Base-by-base conservation (phyloP, 2,113 vertebrate genomes). In the Hiodon tergisus region DNA sequence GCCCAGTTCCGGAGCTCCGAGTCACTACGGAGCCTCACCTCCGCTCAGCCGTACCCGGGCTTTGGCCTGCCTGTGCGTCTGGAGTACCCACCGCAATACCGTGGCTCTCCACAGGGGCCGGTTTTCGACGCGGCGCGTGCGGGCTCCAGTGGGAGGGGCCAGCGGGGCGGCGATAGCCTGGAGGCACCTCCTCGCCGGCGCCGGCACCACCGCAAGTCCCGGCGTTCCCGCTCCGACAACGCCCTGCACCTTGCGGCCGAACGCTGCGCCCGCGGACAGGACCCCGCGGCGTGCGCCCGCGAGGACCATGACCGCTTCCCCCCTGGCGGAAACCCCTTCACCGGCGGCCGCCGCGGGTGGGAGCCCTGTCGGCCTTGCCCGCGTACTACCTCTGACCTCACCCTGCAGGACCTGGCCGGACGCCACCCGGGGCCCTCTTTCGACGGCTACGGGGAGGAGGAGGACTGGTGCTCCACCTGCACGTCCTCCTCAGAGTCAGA, bases 401-500 rank as follows among this genome's bases (percentile, higher is more conserved):
- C 95, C 61, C 81, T 99, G 86, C 96, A 99, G 88, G 96, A 98
- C 79, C 95, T 96, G 79, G 93, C 95, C 59, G 93, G 92, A n/a
- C 94, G 94, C 59, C 92, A 93, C 0, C 93, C 90, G 82, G 93
- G 93, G 71, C 94, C 92, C 11, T 94, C 92, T 84, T 91, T 95
- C 50, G 88, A 90, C 0, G 86, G 87, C 2, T 87, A 88, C 72
- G 91, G 82, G 78, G 88, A 90, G 71, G 74, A 72, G 48, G 78
- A 65, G 46, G 81, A 81, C 62, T 98, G 95, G 94, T 99, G 97
- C 72, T 99, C 96, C 61, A 98, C 95, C 74, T 98, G 96, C 84
- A 98, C 97, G 73, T 98, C 96, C 55, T 98, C 96, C 6, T 96
- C 96, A 0, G 96, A 98, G 82, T 97, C 96, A 0, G 94, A 93